Evolutionary conservation across 2,113 vertebrate genomes (phyloP).

Genomic region (Micromys minutus): DNA sequence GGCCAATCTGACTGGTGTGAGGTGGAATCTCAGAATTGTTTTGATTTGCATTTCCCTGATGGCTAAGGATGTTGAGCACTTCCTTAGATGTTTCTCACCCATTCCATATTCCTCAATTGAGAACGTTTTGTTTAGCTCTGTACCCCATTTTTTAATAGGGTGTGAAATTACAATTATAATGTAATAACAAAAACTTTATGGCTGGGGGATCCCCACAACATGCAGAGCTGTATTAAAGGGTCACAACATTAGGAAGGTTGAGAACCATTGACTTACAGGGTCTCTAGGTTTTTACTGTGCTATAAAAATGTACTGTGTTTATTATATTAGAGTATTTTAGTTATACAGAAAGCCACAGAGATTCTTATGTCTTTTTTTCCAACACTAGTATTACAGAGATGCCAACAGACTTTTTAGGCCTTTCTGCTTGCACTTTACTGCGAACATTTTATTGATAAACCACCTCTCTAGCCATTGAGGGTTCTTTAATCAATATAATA

Average conservation of each 20-base stretch:
- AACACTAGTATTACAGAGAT: background rate
- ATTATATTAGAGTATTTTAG: background rate
- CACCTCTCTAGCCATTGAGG: background rate
- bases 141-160: too few relatives aligned
- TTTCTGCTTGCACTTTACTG: background rate
- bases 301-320: background rate
- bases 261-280: background rate
- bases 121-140: too few relatives aligned
- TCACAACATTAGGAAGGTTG: too few relatives aligned
- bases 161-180: background rate
- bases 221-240: background rate
- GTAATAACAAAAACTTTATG: background rate
- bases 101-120: too few relatives aligned
- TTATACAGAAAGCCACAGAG: background rate
- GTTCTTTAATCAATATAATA: background rate
- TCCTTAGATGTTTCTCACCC: too few relatives aligned
- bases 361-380: background rate
- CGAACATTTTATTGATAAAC: background rate
- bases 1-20: too few relatives aligned
- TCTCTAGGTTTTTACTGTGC: background rate
- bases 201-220: background rate
- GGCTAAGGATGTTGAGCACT: too few relatives aligned
- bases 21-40: too few relatives aligned
- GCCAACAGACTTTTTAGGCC: background rate
- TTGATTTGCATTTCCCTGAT: too few relatives aligned